Evolutionary conservation across 2,797 vertebrate species (phyloP).

Genomic region (Fistularia tabacaria): DNA sequence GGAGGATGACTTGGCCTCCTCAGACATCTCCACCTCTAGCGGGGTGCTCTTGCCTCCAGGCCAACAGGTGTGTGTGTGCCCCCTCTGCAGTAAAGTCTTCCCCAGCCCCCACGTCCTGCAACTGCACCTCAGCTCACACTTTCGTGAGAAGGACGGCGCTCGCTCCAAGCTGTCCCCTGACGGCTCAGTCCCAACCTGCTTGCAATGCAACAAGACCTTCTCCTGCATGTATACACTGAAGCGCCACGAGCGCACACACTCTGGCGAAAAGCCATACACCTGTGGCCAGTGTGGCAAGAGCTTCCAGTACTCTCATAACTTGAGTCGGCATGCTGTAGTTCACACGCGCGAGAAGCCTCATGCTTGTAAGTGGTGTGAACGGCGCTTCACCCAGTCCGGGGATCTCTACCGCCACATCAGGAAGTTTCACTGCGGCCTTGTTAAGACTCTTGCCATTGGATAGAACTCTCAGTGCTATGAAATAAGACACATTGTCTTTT

Average conservation of each 20-base stretch:
- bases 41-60: constrained; percentile 81
- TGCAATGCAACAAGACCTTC: constrained; percentile 95
- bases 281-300: constrained; percentile 95
- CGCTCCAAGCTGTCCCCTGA: constrained; percentile 86
- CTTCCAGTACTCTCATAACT: constrained; percentile 99
- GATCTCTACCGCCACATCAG: constrained; percentile 98
- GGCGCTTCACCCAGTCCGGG: constrained; percentile 97
- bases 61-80: constrained; percentile 88
- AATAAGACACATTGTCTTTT: constrained; percentile 49
- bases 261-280: constrained; percentile 98
- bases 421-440: constrained; percentile 98
- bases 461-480: constrained; percentile 61
- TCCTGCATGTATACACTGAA: constrained; percentile 97
- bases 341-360: constrained; percentile 98
- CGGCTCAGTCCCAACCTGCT: constrained; percentile 89
- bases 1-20: constrained; percentile 84
- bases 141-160: constrained; percentile 88
- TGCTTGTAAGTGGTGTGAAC: constrained; percentile 96
- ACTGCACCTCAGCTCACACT: constrained; percentile 94
- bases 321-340: constrained; percentile 95
- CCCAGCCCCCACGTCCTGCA: constrained; percentile 88
- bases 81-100: constrained; percentile 93
- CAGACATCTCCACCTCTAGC: constrained; percentile 86
- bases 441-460: constrained; percentile 85
- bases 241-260: constrained; percentile 97